These are phyloP conservation scores for Dicrurus megarhynchus DNA, from an alignment of 2,113 vertebrate genomes.

Conservation along the genomic window DNA sequence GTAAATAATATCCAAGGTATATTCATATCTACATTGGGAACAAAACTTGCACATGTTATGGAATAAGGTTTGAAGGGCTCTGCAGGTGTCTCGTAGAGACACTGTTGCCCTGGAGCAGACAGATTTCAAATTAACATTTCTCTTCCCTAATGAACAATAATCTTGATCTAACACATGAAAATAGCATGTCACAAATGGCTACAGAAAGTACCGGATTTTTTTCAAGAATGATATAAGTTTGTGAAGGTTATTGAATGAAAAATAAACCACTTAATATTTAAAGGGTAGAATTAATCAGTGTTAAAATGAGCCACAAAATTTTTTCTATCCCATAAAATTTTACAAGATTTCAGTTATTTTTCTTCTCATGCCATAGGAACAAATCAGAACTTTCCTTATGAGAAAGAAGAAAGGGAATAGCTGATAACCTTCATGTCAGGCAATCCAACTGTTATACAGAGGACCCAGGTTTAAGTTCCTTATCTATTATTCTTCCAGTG, in stretches of 20 bases:
- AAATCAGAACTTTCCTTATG: neutral
- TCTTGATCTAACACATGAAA: neutral
- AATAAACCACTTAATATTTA: neutral
- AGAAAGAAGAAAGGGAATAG: neutral
- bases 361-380: neutral
- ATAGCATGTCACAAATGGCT: neutral
- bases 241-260: neutral
- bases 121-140: slow-evolving; percentile 13
- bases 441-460: neutral
- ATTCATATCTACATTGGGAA: neutral
- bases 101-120: neutral
- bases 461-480: neutral
- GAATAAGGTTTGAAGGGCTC: slow-evolving; percentile 5
- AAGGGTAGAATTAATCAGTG: neutral
- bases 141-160: slow-evolving; percentile 9
- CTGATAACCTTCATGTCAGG: neutral
- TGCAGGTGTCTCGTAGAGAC: neutral
- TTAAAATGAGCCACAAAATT: neutral
- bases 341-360: neutral
- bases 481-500: neutral
- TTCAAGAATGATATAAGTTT: neutral
- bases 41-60: neutral
- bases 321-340: neutral
- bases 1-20: neutral
- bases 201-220: neutral